Evolutionary conservation across 2,888 invertebrate species (phyloP).

Genomic region (Crioceris asparagi): DNA sequence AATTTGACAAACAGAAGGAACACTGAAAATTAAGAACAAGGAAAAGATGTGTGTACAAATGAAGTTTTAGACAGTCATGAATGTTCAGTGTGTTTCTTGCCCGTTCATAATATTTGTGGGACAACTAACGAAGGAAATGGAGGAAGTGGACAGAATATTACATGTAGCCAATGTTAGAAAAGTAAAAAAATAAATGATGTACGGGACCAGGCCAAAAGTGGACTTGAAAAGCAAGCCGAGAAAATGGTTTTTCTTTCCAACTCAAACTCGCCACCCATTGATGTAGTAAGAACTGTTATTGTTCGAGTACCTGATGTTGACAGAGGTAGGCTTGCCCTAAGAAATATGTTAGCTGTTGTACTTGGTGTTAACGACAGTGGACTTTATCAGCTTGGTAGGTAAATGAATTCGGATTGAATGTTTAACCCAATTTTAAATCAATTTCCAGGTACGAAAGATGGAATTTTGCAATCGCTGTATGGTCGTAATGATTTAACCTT

Average conservation of each 20-base stretch:
- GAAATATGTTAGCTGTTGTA: slow-evolving; percentile 9
- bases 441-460: slow-evolving; percentile 8
- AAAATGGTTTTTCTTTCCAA: slow-evolving; percentile 8
- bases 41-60: slow-evolving; percentile 2
- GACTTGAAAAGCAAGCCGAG: slow-evolving; percentile 7
- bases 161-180: slow-evolving; percentile 8
- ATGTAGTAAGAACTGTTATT: slow-evolving; percentile 7
- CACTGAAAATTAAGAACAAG: background rate
- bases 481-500: too few relatives aligned
- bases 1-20: background rate
- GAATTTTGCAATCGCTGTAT: slow-evolving; percentile 8
- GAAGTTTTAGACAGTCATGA: slow-evolving; percentile 3
- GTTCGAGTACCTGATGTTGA: slow-evolving; percentile 8
- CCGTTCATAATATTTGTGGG: slow-evolving; percentile 3
- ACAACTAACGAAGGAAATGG: slow-evolving; percentile 3
- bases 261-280: slow-evolving; percentile 7
- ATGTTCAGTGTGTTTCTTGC: slow-evolving; percentile 5
- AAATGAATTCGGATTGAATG: slow-evolving; percentile 1
- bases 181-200: slow-evolving; percentile 6
- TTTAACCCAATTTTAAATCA: slow-evolving; percentile 5
- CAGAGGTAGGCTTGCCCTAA: slow-evolving; percentile 6
- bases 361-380: slow-evolving; percentile 7
- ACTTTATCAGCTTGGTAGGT: slow-evolving; percentile 9
- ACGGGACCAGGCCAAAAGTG: slow-evolving; percentile 3
- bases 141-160: slow-evolving; percentile 3